Base-by-base conservation (phyloP, 1,140 invertebrate species). In the Myzus persicae region DNA sequence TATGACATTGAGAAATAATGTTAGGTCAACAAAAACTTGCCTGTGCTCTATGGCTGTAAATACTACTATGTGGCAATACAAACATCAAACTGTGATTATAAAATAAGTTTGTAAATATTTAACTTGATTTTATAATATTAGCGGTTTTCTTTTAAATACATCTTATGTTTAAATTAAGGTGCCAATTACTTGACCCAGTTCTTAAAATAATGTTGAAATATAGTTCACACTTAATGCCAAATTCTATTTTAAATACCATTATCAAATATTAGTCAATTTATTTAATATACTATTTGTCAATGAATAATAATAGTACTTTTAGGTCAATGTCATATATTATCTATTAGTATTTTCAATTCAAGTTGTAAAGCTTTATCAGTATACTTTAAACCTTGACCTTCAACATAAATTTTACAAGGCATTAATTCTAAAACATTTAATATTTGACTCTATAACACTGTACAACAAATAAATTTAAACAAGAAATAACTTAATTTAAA, bases 171-270 rank as follows among this genome's bases (percentile, higher is more conserved):
- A 67, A n/a, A 67, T 67, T 1, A n/a, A n/a, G 59, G 54, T 90
- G 91, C 91, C 91, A 93, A 93, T 48, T 84, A 48, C 36, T 92
- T 92, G 91, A 92, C 76, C 91, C 51, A 92, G n/a, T 92, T 92
- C 42, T 82, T 92, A 91, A 76, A 76, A 76, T 81, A 91, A 81
- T 44, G n/a, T 42, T 91, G 38, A 67, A 91, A 38, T 46, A 91
- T 67, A 42, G n/a, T 24, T 90, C 26, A 76, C 1, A 44, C 22
- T 38, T 46, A 36, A 18, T 91, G 90, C 90, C 90, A 91, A 36
- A 44, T 81, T 91, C 42, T 90, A 90, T 90, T 90, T 91, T 18
- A 38, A 91, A 22, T 76, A 91, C 24, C 36, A 38, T 91, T 91
- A 46, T n/a, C 6, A 59, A 90, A 90, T 67, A 67, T n/a, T 67